Conservation (phyloP, 2,797 vertebrate species). For the Morelia viridis region DNA sequence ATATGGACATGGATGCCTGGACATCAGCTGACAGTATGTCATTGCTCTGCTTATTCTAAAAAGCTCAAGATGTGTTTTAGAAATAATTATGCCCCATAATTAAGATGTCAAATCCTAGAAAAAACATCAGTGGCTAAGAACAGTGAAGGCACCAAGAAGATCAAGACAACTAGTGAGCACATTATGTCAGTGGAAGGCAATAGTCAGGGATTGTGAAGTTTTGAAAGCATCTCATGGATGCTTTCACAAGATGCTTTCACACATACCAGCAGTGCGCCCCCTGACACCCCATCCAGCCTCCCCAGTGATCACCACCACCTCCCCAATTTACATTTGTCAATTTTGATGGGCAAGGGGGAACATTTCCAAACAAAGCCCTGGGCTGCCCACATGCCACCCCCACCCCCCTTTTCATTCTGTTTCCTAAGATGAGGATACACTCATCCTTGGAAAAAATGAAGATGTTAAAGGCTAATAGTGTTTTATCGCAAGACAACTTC, state of each 20-base stretch:
- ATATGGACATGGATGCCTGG: not conserved
- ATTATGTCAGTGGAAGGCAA: not conserved
- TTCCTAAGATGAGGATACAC: not conserved
- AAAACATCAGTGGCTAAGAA: not conserved
- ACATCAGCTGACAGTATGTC: not conserved
- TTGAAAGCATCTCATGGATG: not conserved
- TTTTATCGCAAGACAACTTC: not conserved
- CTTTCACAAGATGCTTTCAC: not conserved
- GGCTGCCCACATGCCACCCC: not conserved
- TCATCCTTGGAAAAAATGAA: not conserved
- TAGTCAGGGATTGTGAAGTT: not conserved
- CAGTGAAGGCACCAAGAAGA: not conserved
- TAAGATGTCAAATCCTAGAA: not conserved
- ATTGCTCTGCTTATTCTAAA: not conserved
- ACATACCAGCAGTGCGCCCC: not conserved
- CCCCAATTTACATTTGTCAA: not conserved
- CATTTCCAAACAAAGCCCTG: not conserved
- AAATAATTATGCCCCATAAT: not conserved
- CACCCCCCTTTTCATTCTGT: not conserved
- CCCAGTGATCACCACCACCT: not conserved
- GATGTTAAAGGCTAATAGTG: not conserved
- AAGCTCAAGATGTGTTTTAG: not conserved
- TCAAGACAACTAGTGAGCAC: not conserved
- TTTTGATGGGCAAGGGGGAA: not conserved
- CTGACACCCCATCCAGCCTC: not conserved